phyloP scores from a whole-genome alignment of 30 jellyfish, hydroid and myxozoan genomes.

The Hydractinia symbiolongicarpus region DNA sequence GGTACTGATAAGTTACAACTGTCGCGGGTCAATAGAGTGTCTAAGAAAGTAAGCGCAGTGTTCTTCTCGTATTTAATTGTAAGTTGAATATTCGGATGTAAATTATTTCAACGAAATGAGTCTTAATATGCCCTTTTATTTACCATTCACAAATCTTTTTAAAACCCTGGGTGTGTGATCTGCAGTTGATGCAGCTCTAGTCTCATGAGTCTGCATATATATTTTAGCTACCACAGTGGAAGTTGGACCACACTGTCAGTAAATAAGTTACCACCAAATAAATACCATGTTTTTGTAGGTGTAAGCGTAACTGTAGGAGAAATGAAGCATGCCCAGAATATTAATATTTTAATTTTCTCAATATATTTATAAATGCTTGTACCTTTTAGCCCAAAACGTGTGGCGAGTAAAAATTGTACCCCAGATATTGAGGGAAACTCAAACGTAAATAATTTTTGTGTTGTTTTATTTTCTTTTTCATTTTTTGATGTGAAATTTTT shows the following conservation, averaged over 20 bases:
- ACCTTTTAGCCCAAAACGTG: too few species aligned
- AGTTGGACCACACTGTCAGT: neutral
- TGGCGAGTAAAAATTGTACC: too few species aligned
- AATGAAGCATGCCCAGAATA: too few species aligned
- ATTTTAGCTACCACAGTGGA: constrained; percentile 1
- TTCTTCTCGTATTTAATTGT: neutral
- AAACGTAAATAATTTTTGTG: too few species aligned
- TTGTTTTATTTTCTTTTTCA: too few species aligned
- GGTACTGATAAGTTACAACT: neutral
- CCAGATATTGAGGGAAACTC: too few species aligned
- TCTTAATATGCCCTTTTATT: neutral
- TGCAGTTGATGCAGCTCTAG: neutral
- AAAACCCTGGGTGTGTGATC: constrained; percentile 14
- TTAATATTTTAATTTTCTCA: too few species aligned
- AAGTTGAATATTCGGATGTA: neutral
- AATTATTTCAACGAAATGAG: neutral
- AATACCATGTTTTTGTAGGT: too few species aligned
- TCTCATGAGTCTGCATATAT: constrained; percentile 6
- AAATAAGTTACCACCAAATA: too few species aligned
- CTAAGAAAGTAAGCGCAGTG: neutral
- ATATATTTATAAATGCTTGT: too few species aligned
- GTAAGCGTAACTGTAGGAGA: too few species aligned
- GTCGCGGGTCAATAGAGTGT: neutral
- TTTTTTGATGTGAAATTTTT: too few species aligned
- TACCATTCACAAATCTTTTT: neutral